A percentile compares a stretch with the other conserved stretches of the same genome.
Evolutionary conservation across 2,113 vertebrate genomes (phyloP).

Genomic region (Casuarius casuarius): DNA sequence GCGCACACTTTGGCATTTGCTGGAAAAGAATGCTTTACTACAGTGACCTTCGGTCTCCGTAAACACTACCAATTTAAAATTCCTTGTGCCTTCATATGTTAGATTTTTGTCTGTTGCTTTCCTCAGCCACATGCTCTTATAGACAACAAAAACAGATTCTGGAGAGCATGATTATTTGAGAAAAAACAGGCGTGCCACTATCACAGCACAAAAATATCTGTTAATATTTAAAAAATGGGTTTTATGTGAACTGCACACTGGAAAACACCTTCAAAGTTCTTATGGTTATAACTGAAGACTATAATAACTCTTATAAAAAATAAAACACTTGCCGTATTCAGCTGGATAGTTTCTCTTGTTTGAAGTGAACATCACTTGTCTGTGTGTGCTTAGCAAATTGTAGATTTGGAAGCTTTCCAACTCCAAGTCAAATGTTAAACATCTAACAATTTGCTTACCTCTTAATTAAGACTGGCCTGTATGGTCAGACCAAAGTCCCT

Average conservation of each 20-base stretch:
- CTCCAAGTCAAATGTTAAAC: background rate
- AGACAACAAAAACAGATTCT: slow-evolving; percentile 23
- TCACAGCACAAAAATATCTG: background rate
- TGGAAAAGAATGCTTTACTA: background rate
- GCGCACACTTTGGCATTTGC: background rate
- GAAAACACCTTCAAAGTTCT: background rate
- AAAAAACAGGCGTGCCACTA: background rate
- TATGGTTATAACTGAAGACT: background rate
- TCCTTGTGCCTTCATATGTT: slow-evolving; percentile 55
- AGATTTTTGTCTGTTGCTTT: slow-evolving; percentile 46
- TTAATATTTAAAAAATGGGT: background rate
- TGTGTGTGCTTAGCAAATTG: background rate
- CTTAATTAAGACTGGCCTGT: background rate
- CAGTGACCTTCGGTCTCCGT: slow-evolving; percentile 6
- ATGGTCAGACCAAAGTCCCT: background rate
- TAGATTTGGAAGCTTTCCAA: background rate
- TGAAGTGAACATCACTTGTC: background rate
- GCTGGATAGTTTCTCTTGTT: background rate
- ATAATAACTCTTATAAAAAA: background rate
- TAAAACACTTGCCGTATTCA: background rate
- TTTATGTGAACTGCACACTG: background rate
- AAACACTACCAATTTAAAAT: slow-evolving; percentile 38
- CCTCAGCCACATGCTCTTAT: slow-evolving; percentile 1
- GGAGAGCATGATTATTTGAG: slow-evolving; percentile 8
- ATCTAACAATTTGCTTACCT: background rate